A percentile compares a stretch with the other conserved stretches of the same genome.
phyloP scores from a whole-genome alignment of 2,888 invertebrate species.

The Phaedon cochleariae region DNA sequence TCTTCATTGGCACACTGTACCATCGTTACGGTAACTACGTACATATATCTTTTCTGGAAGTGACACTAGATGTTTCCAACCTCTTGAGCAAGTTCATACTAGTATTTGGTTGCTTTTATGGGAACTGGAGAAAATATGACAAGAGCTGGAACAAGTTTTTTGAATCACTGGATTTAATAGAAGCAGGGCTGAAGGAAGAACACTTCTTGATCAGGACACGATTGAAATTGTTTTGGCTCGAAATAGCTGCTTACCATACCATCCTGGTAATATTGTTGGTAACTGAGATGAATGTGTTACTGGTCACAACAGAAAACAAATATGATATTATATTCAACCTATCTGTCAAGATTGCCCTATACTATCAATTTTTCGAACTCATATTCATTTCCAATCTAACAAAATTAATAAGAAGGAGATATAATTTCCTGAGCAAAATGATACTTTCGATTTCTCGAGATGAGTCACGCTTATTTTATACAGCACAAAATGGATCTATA shows the following conservation, averaged over 20 bases:
- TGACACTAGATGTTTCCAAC: neutral
- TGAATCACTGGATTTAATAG: constrained; percentile 4
- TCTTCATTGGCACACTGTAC: neutral
- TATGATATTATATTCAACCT: neutral
- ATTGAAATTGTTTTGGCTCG: constrained; percentile 7
- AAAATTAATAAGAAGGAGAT: constrained; percentile 14
- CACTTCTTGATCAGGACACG: neutral
- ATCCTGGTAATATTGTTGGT: neutral
- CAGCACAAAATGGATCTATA: neutral
- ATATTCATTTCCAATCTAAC: constrained; percentile 20
- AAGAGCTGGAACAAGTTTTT: neutral
- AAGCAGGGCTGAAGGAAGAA: constrained; percentile 2
- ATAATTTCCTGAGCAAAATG: constrained; percentile 11
- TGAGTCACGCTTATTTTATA: neutral
- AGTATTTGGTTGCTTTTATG: neutral
- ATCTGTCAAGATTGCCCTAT: constrained; percentile 6
- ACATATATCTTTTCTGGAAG: neutral
- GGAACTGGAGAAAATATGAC: constrained; percentile 1
- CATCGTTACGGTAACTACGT: neutral
- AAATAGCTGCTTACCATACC: constrained; percentile 10
- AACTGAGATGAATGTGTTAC: neutral
- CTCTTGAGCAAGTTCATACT: neutral
- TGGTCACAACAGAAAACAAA: neutral
- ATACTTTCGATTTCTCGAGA: neutral
- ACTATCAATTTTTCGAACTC: constrained; percentile 20